These are phyloP conservation scores for Chamaea fasciata DNA, from an alignment of 2,113 vertebrate genomes.

Conservation along the genomic window DNA sequence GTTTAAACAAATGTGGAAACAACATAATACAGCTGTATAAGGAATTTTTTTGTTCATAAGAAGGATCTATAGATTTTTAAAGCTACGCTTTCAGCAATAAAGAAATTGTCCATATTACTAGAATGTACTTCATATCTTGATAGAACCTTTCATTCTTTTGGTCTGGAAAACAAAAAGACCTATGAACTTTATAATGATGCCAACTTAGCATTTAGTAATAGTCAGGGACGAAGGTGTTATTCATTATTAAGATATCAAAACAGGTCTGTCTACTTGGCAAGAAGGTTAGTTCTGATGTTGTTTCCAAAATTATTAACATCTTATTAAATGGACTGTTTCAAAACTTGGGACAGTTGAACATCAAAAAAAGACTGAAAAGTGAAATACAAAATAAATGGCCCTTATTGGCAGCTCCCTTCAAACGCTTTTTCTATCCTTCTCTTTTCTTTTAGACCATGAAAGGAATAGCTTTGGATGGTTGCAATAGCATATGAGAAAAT, in stretches of 20 bases:
- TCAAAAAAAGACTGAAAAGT: neutral
- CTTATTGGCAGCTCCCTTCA: neutral
- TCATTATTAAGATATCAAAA: slow-evolving; percentile 32
- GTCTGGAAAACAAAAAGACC: slow-evolving; percentile 11
- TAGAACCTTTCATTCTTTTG: slow-evolving; percentile 41
- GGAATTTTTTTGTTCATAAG: slow-evolving; percentile 51
- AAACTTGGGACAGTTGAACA: neutral
- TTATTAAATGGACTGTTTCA: slow-evolving; percentile 35
- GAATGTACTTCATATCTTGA: slow-evolving; percentile 26
- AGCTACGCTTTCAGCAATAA: slow-evolving; percentile 30
- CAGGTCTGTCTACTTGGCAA: slow-evolving; percentile 8
- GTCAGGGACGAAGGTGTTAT: slow-evolving; percentile 18
- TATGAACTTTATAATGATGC: neutral
- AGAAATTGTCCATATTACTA: slow-evolving; percentile 31
- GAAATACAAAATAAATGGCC: neutral
- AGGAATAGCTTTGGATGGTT: slow-evolving; percentile 8
- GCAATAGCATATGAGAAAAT: neutral
- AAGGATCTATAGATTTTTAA: slow-evolving; percentile 47
- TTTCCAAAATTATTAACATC: slow-evolving; percentile 38
- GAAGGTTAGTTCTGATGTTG: neutral
- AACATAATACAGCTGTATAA: slow-evolving; percentile 63
- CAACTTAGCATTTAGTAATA: neutral
- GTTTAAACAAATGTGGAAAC: slow-evolving; percentile 69
- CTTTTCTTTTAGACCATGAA: slow-evolving; percentile 10
- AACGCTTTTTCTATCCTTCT: neutral